phyloP scores from a whole-genome alignment of 2,888 invertebrate species.

The Mechanitis messenoides region DNA sequence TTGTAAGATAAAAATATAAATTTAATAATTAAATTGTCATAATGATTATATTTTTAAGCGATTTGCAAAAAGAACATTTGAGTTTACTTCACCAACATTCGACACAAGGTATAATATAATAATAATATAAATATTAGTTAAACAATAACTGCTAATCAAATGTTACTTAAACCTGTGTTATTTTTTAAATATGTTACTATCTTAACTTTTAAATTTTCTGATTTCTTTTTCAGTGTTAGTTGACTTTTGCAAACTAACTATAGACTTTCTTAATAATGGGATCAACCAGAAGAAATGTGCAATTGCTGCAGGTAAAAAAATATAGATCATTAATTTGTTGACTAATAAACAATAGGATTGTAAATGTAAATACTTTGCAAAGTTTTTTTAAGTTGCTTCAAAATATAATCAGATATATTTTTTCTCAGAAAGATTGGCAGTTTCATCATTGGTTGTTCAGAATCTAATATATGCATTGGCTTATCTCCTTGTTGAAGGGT shows the following conservation, averaged over 20 bases:
- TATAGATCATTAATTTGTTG: background rate
- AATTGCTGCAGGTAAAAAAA: slow-evolving; percentile 77
- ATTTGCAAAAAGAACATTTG: slow-evolving; percentile 66
- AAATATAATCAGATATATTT: too few species aligned
- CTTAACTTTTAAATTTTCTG: slow-evolving; percentile 9
- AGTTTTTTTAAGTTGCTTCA: too few species aligned
- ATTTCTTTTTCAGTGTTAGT: slow-evolving; percentile 76
- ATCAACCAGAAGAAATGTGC: slow-evolving; percentile 78
- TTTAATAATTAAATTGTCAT: slow-evolving; percentile 24
- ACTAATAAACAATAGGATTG: background rate
- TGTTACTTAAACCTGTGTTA: background rate
- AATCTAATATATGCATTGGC: slow-evolving; percentile 83
- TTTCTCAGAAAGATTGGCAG: slow-evolving; percentile 76
- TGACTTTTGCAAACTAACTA: slow-evolving; percentile 82
- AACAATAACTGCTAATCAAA: too few species aligned
- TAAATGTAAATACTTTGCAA: too few species aligned
- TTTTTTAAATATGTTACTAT: background rate
- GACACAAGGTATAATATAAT: slow-evolving; percentile 46
- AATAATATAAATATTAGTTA: too few species aligned
- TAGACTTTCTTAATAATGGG: slow-evolving; percentile 81
- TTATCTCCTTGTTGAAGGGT: slow-evolving; percentile 83
- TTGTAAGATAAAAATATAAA: background rate
- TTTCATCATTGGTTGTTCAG: slow-evolving; percentile 72
- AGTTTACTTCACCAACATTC: slow-evolving; percentile 56
- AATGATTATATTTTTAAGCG: slow-evolving; percentile 69